phyloP scores from a whole-genome alignment of 2,113 vertebrate genomes.

The Otocyon megalotis region DNA sequence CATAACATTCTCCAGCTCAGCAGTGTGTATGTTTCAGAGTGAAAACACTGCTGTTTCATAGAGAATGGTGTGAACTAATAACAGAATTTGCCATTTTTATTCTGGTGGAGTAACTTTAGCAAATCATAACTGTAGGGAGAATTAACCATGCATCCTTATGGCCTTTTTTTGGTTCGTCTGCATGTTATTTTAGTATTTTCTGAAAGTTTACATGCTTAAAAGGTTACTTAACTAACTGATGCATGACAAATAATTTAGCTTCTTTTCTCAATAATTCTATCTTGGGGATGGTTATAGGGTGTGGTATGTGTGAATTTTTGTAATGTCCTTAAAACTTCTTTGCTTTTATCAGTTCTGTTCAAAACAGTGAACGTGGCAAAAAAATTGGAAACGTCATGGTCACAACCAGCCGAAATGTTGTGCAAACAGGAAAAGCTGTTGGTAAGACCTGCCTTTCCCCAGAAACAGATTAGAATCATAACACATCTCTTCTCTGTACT shows the following conservation, averaged over 20 bases:
- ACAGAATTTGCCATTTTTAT: constrained; percentile 9
- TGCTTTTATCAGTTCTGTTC: constrained; percentile 92
- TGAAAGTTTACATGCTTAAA: constrained; percentile 1
- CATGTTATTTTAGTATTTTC: neutral
- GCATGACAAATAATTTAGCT: neutral
- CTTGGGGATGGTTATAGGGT: neutral
- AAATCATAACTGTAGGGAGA: neutral
- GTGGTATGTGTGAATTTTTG: neutral
- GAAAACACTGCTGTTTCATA: constrained; percentile 47
- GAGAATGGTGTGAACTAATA: constrained; percentile 38
- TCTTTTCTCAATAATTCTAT: constrained; percentile 27
- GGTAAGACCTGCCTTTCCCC: constrained; percentile 88
- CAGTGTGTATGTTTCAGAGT: constrained; percentile 46
- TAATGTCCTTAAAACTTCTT: constrained; percentile 45
- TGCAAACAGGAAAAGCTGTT: constrained; percentile 97
- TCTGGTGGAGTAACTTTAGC: neutral
- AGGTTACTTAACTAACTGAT: neutral
- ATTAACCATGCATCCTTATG: neutral
- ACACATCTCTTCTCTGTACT: neutral
- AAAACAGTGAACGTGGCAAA: constrained; percentile 98
- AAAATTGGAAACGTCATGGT: constrained; percentile 97
- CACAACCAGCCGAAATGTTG: constrained; percentile 95
- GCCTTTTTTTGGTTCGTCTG: neutral
- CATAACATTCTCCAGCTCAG: constrained; percentile 35
- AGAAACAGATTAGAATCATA: neutral